phyloP scores from a whole-genome alignment of 2,888 invertebrate genomes.

The Bimastos eiseni region DNA sequence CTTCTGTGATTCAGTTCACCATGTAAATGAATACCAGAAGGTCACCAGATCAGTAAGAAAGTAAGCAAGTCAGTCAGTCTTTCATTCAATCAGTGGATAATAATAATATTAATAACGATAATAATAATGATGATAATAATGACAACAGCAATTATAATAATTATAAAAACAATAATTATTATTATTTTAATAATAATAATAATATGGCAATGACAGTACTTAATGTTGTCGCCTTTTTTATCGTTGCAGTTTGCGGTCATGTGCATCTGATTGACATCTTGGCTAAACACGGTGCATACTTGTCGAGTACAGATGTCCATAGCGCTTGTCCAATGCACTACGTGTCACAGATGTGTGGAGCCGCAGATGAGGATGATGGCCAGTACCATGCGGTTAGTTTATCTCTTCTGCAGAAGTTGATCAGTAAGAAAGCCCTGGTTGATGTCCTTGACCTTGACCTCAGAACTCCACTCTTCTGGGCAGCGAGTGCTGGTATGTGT shows the following conservation, averaged over 20 bases:
- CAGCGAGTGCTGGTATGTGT: conserved; percentile 82
- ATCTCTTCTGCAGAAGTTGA: conserved; percentile 70
- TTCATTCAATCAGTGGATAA: too few species aligned
- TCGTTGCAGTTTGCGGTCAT: conserved; percentile 33
- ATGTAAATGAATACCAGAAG: too few species aligned
- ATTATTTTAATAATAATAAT: background rate
- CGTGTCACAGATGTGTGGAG: conserved; percentile 90
- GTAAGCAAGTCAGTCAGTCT: too few species aligned
- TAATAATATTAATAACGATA: too few species aligned
- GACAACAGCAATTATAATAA: too few species aligned
- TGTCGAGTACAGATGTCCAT: conserved; percentile 86
- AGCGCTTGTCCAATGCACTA: conserved; percentile 96
- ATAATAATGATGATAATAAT: too few species aligned
- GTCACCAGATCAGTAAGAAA: too few species aligned
- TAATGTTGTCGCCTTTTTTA: background rate
- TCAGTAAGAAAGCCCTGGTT: conserved; percentile 71
- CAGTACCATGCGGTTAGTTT: conserved; percentile 10
- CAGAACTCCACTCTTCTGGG: conserved; percentile 92
- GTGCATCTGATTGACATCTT: conserved; percentile 76
- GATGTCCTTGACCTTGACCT: conserved; percentile 84
- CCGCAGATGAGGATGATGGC: conserved; percentile 49
- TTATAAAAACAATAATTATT: background rate
- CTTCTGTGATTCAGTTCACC: too few species aligned
- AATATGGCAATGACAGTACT: background rate
- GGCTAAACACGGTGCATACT: conserved; percentile 79